These are phyloP conservation scores for Synergus gifuensis DNA, from an alignment of 2,888 invertebrate species.

Conservation along the genomic window DNA sequence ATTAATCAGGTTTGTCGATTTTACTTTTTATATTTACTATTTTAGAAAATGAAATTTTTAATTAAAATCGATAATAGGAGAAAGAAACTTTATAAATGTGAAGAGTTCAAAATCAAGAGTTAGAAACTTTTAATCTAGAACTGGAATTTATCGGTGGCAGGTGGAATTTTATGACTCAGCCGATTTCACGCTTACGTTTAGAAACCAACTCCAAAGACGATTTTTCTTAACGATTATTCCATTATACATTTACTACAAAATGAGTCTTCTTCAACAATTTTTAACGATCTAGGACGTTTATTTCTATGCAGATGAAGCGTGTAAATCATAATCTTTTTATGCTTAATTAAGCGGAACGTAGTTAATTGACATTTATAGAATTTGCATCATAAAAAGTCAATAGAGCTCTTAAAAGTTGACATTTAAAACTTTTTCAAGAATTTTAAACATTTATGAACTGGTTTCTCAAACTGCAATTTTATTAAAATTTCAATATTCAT, in stretches of 20 bases:
- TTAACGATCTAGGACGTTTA: background rate
- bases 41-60: too few species aligned
- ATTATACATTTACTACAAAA: constrained; percentile 17
- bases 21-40: too few species aligned
- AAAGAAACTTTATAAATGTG: too few species aligned
- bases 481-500: background rate
- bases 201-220: background rate
- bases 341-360: background rate
- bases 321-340: background rate
- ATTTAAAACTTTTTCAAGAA: background rate
- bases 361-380: constrained; percentile 30
- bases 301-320: background rate
- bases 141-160: background rate
- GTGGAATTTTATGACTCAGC: background rate
- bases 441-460: background rate
- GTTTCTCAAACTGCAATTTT: too few species aligned
- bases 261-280: background rate
- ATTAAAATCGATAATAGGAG: too few species aligned
- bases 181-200: background rate
- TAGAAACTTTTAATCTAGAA: too few species aligned
- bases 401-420: background rate
- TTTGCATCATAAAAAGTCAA: constrained; percentile 11
- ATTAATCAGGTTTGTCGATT: constrained; percentile 74
- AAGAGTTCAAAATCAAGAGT: too few species aligned
- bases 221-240: background rate